Evolutionary conservation across 2,797 vertebrate species (phyloP).

Genomic region (Amblyraja radiata): DNA sequence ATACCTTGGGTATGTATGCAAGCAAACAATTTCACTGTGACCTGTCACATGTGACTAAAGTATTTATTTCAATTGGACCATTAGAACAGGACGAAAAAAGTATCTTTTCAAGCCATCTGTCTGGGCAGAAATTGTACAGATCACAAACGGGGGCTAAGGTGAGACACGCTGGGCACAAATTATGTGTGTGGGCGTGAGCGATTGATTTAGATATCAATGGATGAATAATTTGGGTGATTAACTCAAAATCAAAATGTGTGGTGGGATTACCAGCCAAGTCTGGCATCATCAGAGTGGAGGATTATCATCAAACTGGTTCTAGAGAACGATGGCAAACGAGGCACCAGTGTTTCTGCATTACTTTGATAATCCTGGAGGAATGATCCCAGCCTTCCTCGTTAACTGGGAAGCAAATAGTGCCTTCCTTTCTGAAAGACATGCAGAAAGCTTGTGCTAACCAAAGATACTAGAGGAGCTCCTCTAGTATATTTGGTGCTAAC

Average conservation of each 20-base stretch:
- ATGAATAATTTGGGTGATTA: slow-evolving; percentile 70
- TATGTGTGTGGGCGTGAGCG: slow-evolving; percentile 74
- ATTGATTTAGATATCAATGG: slow-evolving; percentile 65
- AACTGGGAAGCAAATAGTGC: slow-evolving; percentile 83
- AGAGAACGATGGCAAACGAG: slow-evolving; percentile 66
- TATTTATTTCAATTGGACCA: too few relatives aligned
- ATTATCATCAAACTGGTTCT: slow-evolving; percentile 77
- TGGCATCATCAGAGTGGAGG: slow-evolving; percentile 69
- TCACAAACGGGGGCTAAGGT: neutral
- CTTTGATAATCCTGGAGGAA: slow-evolving; percentile 84
- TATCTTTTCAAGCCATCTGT: neutral
- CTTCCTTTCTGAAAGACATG: slow-evolving; percentile 72
- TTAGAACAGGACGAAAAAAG: neutral
- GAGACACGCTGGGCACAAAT: neutral
- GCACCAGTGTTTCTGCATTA: slow-evolving; percentile 84
- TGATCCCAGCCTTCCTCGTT: slow-evolving; percentile 76
- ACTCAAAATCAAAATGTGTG: slow-evolving; percentile 61
- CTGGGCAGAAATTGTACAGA: neutral
- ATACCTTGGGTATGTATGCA: too few relatives aligned
- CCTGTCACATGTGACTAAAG: too few relatives aligned
- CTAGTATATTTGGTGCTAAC: slow-evolving; percentile 36
- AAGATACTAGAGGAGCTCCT: too few relatives aligned
- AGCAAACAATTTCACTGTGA: too few relatives aligned
- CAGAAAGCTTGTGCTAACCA: slow-evolving; percentile 64
- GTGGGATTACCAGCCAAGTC: slow-evolving; percentile 63